Percentiles rank a stretch among this genome's conserved stretches.
Evolutionary conservation across 37 sponge, comb jelly and placozoan genomes (phyloP).

Genomic region (Diacarnus erythraeanus): DNA sequence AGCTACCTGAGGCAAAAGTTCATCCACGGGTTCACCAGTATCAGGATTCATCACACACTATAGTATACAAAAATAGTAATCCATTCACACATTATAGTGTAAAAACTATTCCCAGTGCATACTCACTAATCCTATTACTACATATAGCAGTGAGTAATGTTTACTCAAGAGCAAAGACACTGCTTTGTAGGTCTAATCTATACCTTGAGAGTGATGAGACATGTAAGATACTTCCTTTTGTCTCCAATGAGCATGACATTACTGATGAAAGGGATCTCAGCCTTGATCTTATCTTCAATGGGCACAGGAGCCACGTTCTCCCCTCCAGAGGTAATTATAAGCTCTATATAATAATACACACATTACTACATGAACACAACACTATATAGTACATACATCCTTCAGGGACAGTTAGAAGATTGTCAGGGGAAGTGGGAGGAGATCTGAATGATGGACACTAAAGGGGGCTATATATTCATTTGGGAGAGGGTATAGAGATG

Average conservation of each 20-base stretch:
- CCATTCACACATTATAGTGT: neutral
- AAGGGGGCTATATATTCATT: too few relatives aligned
- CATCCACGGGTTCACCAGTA: slow-evolving; percentile 74
- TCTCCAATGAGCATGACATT: slow-evolving; percentile 88
- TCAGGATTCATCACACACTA: slow-evolving; percentile 79
- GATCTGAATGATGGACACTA: too few relatives aligned
- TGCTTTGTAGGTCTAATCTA: neutral
- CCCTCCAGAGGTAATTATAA: slow-evolving; percentile 90
- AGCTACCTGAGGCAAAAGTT: slow-evolving; percentile 38
- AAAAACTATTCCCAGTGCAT: neutral
- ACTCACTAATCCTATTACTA: too few relatives aligned
- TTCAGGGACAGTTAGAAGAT: too few relatives aligned
- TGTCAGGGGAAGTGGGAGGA: too few relatives aligned
- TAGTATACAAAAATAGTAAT: neutral
- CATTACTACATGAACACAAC: too few relatives aligned
- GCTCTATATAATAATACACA: slow-evolving; percentile 47
- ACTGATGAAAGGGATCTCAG: slow-evolving; percentile 82
- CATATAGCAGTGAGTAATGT: neutral
- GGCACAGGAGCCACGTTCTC: slow-evolving; percentile 87
- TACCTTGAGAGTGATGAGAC: slow-evolving; percentile 82
- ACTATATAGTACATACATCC: too few relatives aligned
- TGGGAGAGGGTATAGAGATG: too few relatives aligned
- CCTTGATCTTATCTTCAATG: slow-evolving; percentile 74
- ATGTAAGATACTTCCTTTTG: slow-evolving; percentile 72
- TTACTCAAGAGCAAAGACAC: neutral